These are phyloP conservation scores for Brevimyrus niger DNA, from an alignment of 2,113 vertebrate genomes.

Conservation along the genomic window DNA sequence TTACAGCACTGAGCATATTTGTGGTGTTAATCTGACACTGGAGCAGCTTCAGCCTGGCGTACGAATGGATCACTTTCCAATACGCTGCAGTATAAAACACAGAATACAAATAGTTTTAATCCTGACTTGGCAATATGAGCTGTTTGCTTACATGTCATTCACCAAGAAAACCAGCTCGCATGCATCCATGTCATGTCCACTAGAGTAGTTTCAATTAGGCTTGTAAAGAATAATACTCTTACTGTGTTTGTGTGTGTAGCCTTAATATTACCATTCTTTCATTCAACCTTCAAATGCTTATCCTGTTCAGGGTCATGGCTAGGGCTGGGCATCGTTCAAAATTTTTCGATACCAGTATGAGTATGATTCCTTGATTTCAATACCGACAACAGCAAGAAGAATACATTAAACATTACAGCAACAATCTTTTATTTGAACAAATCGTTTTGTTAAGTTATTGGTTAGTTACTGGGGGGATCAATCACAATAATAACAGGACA, in stretches of 20 bases:
- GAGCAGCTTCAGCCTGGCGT: constrained; percentile 27
- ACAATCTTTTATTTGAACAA: no score
- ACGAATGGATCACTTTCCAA: constrained; percentile 43
- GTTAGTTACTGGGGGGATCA: no score
- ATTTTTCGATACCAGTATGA: no score
- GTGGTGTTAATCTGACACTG: constrained; percentile 42
- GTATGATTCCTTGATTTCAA: no score
- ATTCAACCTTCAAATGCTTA: neutral
- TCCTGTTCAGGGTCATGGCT: neutral
- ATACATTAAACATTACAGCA: no score
- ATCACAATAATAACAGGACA: no score
- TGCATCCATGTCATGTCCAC: constrained; percentile 50
- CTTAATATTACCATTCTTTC: neutral
- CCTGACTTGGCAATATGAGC: constrained; percentile 37
- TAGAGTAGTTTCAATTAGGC: constrained; percentile 35
- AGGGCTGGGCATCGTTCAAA: no score
- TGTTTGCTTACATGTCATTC: constrained; percentile 19
- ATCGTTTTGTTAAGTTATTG: no score
- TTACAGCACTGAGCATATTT: constrained; percentile 23
- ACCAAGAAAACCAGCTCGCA: constrained; percentile 54
- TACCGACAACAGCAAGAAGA: no score
- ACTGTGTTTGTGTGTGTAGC: neutral
- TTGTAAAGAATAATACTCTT: neutral
- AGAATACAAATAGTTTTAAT: constrained; percentile 33
- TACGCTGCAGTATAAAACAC: constrained; percentile 29